These are phyloP conservation scores for Drosophila yakuba DNA, from an alignment of 1,140 invertebrate species.

Conservation along the genomic window DNA sequence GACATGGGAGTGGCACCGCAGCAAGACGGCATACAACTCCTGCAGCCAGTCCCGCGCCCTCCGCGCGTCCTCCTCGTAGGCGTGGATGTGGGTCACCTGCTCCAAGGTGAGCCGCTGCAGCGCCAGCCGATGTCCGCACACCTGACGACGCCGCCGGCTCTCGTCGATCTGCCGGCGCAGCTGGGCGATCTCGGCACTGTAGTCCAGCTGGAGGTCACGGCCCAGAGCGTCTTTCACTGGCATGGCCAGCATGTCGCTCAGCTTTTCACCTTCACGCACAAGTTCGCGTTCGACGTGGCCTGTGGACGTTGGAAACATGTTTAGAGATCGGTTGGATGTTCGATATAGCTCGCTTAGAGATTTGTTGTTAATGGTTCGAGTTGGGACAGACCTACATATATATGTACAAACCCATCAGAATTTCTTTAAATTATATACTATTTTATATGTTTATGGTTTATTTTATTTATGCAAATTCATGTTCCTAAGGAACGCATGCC, in stretches of 20 bases:
- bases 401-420: too few species aligned
- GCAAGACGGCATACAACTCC: slow-evolving; percentile 90
- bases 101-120: slow-evolving; percentile 91
- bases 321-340: slow-evolving; percentile 19
- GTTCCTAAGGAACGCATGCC: background rate
- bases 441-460: background rate
- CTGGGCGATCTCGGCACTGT: slow-evolving; percentile 89
- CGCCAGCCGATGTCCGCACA: slow-evolving; percentile 89
- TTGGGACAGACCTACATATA: background rate
- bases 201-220: slow-evolving; percentile 90
- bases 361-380: background rate
- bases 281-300: slow-evolving; percentile 89
- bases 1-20: slow-evolving; percentile 89
- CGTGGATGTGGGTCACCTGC: slow-evolving; percentile 90
- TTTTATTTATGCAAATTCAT: too few species aligned
- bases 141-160: slow-evolving; percentile 88
- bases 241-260: slow-evolving; percentile 92
- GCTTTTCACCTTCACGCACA: slow-evolving; percentile 91
- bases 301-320: slow-evolving; percentile 53
- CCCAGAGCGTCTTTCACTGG: slow-evolving; percentile 92
- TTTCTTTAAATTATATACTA: background rate
- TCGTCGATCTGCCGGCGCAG: slow-evolving; percentile 89
- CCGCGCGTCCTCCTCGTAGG: slow-evolving; percentile 90
- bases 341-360: background rate
- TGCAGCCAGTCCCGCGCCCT: slow-evolving; percentile 91